phyloP scores from a whole-genome alignment of 2,113 vertebrate species.

The Pachypanchax playfairii region DNA sequence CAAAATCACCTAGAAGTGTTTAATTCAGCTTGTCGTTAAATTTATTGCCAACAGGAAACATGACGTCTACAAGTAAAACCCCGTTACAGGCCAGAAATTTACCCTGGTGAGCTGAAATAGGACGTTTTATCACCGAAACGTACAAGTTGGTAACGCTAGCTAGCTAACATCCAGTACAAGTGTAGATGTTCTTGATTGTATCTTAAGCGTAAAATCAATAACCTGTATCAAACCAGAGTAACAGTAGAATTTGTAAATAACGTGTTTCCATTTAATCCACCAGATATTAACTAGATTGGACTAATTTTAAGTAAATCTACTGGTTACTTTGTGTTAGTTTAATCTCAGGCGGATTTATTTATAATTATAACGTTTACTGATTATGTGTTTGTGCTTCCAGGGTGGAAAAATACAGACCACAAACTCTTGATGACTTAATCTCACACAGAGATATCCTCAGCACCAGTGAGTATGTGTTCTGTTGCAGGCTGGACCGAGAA shows the following conservation, averaged over 20 bases:
- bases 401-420: constrained; percentile 97
- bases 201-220: no score
- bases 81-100: constrained; percentile 66
- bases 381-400: constrained; percentile 64
- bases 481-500: no score
- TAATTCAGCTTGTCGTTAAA: not conserved
- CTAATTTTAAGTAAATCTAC: no score
- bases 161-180: not conserved
- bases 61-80: constrained; percentile 70
- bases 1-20: not conserved
- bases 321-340: no score
- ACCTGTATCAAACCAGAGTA: no score
- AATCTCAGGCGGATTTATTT: not conserved
- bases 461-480: constrained; percentile 83
- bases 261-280: no score
- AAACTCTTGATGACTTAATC: constrained; percentile 90
- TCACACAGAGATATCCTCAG: constrained; percentile 92
- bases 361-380: not conserved
- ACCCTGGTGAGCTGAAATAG: constrained; percentile 74
- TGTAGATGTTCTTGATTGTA: no score
- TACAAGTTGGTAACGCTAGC: constrained; percentile 2
- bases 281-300: no score
- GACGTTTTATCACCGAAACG: not conserved
- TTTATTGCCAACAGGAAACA: constrained; percentile 10
- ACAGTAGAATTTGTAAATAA: no score